Conservation (phyloP, 1,140 invertebrate species). For the Melanaphis sacchari region DNA sequence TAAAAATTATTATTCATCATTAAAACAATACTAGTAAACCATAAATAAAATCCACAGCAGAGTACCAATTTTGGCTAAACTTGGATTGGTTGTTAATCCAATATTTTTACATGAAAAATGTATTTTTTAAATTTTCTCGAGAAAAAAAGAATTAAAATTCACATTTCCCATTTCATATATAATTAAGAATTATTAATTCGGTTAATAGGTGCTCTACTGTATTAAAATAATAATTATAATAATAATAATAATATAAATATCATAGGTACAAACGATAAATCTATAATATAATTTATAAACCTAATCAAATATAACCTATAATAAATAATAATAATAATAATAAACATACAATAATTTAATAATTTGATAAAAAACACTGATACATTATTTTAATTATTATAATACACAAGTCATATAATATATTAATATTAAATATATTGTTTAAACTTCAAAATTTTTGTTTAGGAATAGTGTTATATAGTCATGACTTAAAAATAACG, state of each 20-base stretch:
- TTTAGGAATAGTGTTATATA: slow-evolving; percentile 54
- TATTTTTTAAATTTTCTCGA: neutral
- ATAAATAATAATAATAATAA: slow-evolving; percentile 44
- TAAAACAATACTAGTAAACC: slow-evolving; percentile 17
- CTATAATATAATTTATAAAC: slow-evolving; percentile 38
- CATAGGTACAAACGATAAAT: slow-evolving; percentile 7
- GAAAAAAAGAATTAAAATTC: neutral
- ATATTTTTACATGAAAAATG: neutral
- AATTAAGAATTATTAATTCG: slow-evolving; percentile 49
- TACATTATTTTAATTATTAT: slow-evolving; percentile 46
- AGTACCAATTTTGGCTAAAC: slow-evolving; percentile 9
- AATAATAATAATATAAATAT: neutral
- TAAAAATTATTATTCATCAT: neutral
- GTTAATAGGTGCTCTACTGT: slow-evolving; percentile 47
- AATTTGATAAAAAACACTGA: slow-evolving; percentile 49
- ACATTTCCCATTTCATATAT: neutral
- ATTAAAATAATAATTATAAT: slow-evolving; percentile 39
- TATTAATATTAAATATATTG: slow-evolving; percentile 28
- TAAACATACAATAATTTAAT: slow-evolving; percentile 49
- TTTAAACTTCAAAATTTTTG: slow-evolving; percentile 51
- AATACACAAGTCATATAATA: slow-evolving; percentile 27
- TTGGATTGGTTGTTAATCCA: slow-evolving; percentile 13
- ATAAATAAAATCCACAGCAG: slow-evolving; percentile 13
- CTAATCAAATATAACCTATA: slow-evolving; percentile 42
- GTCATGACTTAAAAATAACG: slow-evolving; percentile 41